phyloP scores from a whole-genome alignment of 2,113 vertebrate species.

The Romanogobio albipinnatus region DNA sequence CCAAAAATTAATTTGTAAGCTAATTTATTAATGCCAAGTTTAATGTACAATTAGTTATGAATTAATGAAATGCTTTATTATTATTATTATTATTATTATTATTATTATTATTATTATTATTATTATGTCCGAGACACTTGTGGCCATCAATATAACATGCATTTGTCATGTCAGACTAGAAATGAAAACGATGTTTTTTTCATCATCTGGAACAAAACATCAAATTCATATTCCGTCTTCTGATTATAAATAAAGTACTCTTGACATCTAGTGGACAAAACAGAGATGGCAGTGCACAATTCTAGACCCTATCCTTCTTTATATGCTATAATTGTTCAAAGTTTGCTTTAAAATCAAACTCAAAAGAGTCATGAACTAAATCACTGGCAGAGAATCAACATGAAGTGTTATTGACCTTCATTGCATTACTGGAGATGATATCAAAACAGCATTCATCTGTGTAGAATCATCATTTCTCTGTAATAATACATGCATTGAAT shows the following conservation, averaged over 20 bases:
- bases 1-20: too few relatives aligned
- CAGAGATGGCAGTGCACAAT: not conserved
- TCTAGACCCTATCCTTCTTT: not conserved
- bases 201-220: not conserved
- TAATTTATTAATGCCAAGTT: too few relatives aligned
- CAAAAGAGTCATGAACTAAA: not conserved
- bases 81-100: too few relatives aligned
- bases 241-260: constrained; percentile 34
- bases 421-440: not conserved
- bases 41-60: too few relatives aligned
- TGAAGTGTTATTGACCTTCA: not conserved
- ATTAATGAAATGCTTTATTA: too few relatives aligned
- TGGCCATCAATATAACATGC: not conserved
- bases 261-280: constrained; percentile 73
- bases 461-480: not conserved
- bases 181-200: not conserved
- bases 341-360: not conserved
- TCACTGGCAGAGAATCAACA: not conserved
- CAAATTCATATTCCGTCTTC: not conserved
- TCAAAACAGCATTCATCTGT: not conserved
- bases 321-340: not conserved
- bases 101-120: too few relatives aligned
- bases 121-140: too few relatives aligned
- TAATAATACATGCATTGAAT: not conserved
- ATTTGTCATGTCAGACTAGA: not conserved